Base-by-base conservation (phyloP, 2,797 vertebrate genomes). In the Nyctibius grandis region DNA sequence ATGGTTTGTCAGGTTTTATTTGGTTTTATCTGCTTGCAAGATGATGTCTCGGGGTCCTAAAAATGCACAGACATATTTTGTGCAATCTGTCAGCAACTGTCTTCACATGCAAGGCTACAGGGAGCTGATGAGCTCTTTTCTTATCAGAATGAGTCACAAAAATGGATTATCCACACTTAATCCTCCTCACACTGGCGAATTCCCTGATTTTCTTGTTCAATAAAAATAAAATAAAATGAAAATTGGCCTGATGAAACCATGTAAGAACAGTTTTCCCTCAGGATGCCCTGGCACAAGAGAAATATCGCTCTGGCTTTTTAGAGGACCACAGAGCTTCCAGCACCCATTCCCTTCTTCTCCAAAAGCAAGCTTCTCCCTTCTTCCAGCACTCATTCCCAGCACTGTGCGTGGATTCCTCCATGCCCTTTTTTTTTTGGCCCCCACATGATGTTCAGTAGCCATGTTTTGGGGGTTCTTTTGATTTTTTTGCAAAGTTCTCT, bases 111-210 rank as follows among this genome's bases (percentile, higher is more conserved):
- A 91, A 94, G 85, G 86, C 92, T 84, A 88, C 44, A 60, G 90
- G 70, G 91, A 85, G 75, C 20, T 73, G 84, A 87, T 88, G 90
- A 96, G 93, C 51, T 93, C 61, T 81, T 85, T 77, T 84, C 93
- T 96, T 95, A 94, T 96, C 95, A 54, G 86, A 94, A 88, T 77
- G 85, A 97, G 92, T 85, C 92, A 93, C 60, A 87, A 89, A 96
- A 97, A 96, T 75, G 83, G 92, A 96, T 97, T 96, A 95, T 86
- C 76, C 69, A 85, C 51, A 84, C 84, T 96, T 95, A 96, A 96
- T 96, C 88, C 88, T 75, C 80, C 88, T 77, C 78, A 79, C 50
- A 70, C 80, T 75, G 59, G 69, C 0, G 2, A 93, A 91, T 90
- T 95, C 88, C 81, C 65, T 47, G 34, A 38, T 51, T 51, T 95